Evolutionary conservation across 2,888 invertebrate species (phyloP), one percentile per base, ranked within the genome.

Genomic region (Thymelicus acteon): DNA sequence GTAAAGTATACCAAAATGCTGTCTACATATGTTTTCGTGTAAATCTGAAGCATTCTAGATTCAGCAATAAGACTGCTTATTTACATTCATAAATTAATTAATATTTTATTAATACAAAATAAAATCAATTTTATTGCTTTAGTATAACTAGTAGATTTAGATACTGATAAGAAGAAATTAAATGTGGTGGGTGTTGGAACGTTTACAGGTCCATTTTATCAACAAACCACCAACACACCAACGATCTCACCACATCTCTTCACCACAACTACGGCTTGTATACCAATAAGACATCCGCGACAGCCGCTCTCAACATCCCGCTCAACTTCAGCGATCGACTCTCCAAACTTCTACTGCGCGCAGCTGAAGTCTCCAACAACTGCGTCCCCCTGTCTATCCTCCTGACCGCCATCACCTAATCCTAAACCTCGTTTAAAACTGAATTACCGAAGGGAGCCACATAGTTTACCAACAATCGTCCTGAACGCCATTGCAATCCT

Each of bases 171-270:
- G 84, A 80, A 88, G 87, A 83, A 85, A 91, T 83, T 93, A 92
- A 94, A 93, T 81, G 93, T 92, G 93, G 93, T 93, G 94, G 94
- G 93, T 94, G 94, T 94, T 94, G 94, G 94, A 93, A 93, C 94
- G 93, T 93, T 94, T 94, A 79, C 94, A 94, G 94, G 94, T 94
- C 93, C 93, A 93, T 93, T 93, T 89, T 92, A 91, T 92, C 93
- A 93, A 93, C 91, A 89, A 92, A 92, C 93, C 91, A 93, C 93
- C 92, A 93, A 92, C 92, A 93, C 92, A 92, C 92, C 93, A 90
- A 89, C 89, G 89, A 90, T 85, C 91, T 92, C 93, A 93, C 93
- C 91, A 92, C 93, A 93, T 91, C 90, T 92, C 88, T 91, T 89
- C 92, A 92, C 91, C 88, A 91, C 92, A 89, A 90, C 90, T 90